Evolutionary conservation across 2,888 invertebrate genomes (phyloP).

Genomic region (Rhorus exstirpatorius): DNA sequence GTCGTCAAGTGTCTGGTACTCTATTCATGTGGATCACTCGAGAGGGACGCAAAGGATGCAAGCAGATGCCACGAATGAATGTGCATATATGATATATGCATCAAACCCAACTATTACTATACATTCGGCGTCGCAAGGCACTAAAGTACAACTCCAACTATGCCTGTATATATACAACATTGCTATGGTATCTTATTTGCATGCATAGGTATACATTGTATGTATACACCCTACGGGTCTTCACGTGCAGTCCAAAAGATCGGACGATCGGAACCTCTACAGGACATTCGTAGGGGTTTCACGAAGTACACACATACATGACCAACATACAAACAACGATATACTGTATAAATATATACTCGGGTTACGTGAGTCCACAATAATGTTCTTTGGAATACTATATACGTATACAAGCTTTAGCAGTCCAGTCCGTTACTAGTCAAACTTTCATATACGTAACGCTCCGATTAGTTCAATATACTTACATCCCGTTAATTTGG

Average conservation of each 20-base stretch:
- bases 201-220: constrained; percentile 21
- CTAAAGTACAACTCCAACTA: not conserved
- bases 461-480: not conserved
- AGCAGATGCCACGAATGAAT: not conserved
- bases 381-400: not conserved
- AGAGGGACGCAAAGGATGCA: constrained; percentile 31
- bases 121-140: constrained; percentile 33
- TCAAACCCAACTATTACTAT: constrained; percentile 13
- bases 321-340: not conserved
- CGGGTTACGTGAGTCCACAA: constrained; percentile 22
- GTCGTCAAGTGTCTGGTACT: constrained; percentile 3
- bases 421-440: not conserved
- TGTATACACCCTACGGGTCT: constrained; percentile 7
- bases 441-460: not conserved
- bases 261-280: not conserved
- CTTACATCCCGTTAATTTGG: not conserved
- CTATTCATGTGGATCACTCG: constrained; percentile 23
- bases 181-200: constrained; percentile 41
- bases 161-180: constrained; percentile 29
- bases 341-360: constrained; percentile 8
- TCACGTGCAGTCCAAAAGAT: not conserved
- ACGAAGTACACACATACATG: constrained; percentile 2
- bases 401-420: not conserved
- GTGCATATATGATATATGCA: not conserved
- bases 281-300: not conserved